Percentiles rank a stretch among this genome's conserved stretches.
Evolutionary conservation across 2,113 vertebrate species (phyloP).

Genomic region (Chloebia gouldiae): DNA sequence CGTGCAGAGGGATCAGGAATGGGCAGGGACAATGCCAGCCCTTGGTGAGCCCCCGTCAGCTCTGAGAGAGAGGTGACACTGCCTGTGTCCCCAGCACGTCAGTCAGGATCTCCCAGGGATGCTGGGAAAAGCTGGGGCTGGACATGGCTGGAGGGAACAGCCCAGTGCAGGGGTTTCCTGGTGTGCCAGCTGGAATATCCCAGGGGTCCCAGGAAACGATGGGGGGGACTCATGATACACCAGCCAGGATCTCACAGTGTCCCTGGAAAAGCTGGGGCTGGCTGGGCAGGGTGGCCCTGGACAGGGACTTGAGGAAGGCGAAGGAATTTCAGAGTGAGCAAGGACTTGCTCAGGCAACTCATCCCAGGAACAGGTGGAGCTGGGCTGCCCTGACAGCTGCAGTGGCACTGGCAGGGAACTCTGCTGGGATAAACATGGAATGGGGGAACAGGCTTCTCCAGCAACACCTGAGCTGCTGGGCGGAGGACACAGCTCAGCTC

Average conservation of each 20-base stretch:
- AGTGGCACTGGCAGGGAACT: neutral
- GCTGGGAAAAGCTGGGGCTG: neutral
- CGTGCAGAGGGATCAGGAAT: neutral
- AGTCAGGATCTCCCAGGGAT: neutral
- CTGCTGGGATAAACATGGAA: fast-evolving
- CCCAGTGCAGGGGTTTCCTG: fast-evolving
- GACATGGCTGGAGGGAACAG: fast-evolving
- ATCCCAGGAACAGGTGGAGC: neutral
- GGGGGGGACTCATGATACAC: neutral
- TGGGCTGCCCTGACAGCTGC: fast-evolving
- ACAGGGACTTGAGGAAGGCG: fast-evolving
- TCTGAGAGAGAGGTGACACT: neutral
- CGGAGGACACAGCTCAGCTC: neutral
- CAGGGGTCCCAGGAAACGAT: neutral
- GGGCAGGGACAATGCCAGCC: neutral
- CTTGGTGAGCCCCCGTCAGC: neutral
- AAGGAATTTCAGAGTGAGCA: neutral
- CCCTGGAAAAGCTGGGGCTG: neutral
- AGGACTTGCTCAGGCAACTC: neutral
- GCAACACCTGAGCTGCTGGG: neutral
- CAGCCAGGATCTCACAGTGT: neutral
- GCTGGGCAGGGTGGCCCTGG: neutral
- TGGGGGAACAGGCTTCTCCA: neutral
- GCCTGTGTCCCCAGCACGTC: neutral
- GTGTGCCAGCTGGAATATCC: neutral